Evolutionary conservation across 2,888 invertebrate genomes (phyloP).

Genomic region (Nomada ruficornis): DNA sequence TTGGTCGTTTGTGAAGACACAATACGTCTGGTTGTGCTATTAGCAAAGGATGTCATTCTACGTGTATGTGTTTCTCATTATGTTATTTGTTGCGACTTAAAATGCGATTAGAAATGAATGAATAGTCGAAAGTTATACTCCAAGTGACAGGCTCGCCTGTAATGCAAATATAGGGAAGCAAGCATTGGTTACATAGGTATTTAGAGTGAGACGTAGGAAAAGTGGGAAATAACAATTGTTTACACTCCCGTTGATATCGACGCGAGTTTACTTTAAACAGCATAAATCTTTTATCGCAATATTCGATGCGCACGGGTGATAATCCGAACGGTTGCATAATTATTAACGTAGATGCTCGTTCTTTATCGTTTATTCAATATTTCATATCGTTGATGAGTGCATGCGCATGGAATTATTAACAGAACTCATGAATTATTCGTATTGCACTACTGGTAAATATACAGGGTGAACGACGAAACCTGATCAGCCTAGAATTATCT

Average conservation of each 20-base stretch:
- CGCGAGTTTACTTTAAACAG: neutral
- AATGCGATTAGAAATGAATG: too few species aligned
- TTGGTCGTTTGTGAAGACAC: too few species aligned
- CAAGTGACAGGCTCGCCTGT: neutral
- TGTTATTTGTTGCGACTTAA: too few species aligned
- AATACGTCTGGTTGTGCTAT: too few species aligned
- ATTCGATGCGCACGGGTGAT: neutral
- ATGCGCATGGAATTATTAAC: neutral
- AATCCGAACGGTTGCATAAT: conserved; percentile 11
- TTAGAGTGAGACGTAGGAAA: neutral
- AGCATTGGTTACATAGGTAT: neutral
- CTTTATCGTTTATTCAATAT: neutral
- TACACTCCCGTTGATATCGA: neutral
- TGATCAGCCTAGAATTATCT: too few species aligned
- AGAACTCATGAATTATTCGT: neutral
- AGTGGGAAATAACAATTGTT: neutral
- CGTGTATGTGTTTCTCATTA: too few species aligned
- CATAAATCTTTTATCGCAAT: conserved; percentile 6
- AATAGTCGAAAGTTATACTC: too few species aligned
- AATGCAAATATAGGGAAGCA: neutral
- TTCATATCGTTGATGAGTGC: neutral
- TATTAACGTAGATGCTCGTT: neutral
- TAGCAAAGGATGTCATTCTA: too few species aligned
- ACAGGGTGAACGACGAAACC: too few species aligned
- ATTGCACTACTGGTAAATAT: neutral